Percentiles rank a stretch among this genome's conserved stretches.
Evolutionary conservation across 2,113 vertebrate species (phyloP).

Genomic region (Pandion haliaetus): DNA sequence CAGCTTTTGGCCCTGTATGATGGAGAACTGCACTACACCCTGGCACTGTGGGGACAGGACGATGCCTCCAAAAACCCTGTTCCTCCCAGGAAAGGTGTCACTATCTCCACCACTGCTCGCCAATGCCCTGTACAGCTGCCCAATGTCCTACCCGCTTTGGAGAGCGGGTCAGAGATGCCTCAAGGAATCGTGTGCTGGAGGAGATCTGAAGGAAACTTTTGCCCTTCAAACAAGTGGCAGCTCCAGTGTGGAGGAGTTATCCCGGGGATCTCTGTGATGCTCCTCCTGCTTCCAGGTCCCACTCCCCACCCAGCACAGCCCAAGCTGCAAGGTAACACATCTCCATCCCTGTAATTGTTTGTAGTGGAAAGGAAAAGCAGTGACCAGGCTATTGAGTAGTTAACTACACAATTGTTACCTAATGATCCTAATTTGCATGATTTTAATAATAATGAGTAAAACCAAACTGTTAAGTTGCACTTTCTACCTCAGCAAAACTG

Average conservation of each 20-base stretch:
- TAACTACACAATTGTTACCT: constrained; percentile 68
- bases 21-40: background rate
- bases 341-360: background rate
- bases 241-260: background rate
- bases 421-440: constrained; percentile 74
- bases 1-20: background rate
- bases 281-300: background rate
- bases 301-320: background rate
- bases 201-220: background rate
- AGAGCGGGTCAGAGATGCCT: background rate
- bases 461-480: constrained; percentile 78
- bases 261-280: background rate
- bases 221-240: background rate
- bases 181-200: background rate
- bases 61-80: background rate
- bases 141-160: background rate
- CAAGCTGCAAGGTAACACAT: background rate
- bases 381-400: constrained; percentile 46
- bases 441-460: constrained; percentile 79
- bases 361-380: constrained; percentile 25
- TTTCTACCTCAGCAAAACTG: constrained; percentile 79
- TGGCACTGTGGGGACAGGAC: accelerated
- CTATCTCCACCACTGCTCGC: background rate
- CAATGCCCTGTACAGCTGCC: accelerated
- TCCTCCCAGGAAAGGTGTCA: background rate